These are phyloP conservation scores for Saccopteryx bilineata DNA, from an alignment of 2,113 vertebrate species.

Conservation along the genomic window DNA sequence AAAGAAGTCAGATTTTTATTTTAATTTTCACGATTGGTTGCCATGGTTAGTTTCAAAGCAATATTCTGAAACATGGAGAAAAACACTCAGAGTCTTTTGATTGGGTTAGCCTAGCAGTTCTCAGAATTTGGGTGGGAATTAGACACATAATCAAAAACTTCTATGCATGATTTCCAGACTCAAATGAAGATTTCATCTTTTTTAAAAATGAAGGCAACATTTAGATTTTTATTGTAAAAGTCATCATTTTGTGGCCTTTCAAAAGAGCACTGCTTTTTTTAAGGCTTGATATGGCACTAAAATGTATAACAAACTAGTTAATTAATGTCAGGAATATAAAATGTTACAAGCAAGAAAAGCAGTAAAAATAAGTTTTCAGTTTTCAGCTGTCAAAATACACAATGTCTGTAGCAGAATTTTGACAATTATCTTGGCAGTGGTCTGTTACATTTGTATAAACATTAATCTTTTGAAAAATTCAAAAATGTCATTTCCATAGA, in stretches of 20 bases:
- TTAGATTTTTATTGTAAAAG: not conserved
- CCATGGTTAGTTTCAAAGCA: not conserved
- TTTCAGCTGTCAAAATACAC: conserved; percentile 28
- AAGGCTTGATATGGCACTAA: not conserved
- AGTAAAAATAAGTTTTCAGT: conserved; percentile 18
- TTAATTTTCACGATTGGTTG: not conserved
- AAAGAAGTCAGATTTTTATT: not conserved
- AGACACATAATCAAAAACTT: not conserved
- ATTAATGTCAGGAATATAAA: not conserved
- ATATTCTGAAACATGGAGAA: not conserved
- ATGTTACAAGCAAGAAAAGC: not conserved
- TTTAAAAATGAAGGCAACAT: not conserved
- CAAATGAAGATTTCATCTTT: not conserved
- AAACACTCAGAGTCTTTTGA: not conserved
- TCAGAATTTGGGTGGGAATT: not conserved
- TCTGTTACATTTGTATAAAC: not conserved
- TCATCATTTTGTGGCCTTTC: conserved; percentile 11
- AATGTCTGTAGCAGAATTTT: not conserved
- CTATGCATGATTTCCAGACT: not conserved
- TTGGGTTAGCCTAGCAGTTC: not conserved
- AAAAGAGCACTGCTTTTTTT: not conserved
- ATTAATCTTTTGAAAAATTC: not conserved
- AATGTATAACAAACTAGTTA: conserved; percentile 36
- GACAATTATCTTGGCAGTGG: not conserved
- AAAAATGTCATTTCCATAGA: not conserved